Evolutionary conservation across 2,888 invertebrate genomes (phyloP).

Genomic region (Drosophila villosipedis): DNA sequence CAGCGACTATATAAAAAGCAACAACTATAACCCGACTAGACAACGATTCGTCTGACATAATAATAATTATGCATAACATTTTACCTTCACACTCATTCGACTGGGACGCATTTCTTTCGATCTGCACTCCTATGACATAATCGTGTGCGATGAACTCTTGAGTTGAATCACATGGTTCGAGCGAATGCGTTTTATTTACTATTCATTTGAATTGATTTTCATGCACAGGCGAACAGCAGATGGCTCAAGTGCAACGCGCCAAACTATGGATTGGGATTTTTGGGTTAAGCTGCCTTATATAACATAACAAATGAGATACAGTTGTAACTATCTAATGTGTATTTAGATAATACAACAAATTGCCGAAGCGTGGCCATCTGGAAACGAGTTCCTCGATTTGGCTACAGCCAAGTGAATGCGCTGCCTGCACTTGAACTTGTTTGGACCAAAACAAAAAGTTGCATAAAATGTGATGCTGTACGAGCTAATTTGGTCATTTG

Average conservation of each 20-base stretch:
- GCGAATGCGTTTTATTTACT: constrained; percentile 2
- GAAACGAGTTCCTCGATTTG: constrained; percentile 59
- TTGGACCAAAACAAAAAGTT: constrained; percentile 48
- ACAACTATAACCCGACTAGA: constrained; percentile 21
- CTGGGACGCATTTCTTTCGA: constrained; percentile 47
- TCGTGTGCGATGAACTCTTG: constrained; percentile 38
- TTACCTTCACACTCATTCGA: constrained; percentile 62
- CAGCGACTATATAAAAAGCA: constrained; percentile 14
- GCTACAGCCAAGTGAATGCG: constrained; percentile 45
- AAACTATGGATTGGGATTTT: constrained; percentile 61
- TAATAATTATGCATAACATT: constrained; percentile 70
- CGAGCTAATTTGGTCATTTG: constrained; percentile 58
- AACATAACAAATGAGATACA: constrained; percentile 54
- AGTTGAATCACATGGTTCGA: constrained; percentile 7
- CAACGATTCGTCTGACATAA: constrained; percentile 65
- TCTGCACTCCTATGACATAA: constrained; percentile 63
- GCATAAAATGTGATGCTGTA: constrained; percentile 53
- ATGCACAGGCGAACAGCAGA: constrained; percentile 34
- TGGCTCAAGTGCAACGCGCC: constrained; percentile 56
- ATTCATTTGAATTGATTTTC: constrained; percentile 19
- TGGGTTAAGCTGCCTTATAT: constrained; percentile 58
- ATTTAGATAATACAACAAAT: constrained; percentile 55
- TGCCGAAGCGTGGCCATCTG: constrained; percentile 53
- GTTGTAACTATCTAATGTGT: constrained; percentile 19
- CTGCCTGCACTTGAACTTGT: constrained; percentile 78